Percentiles rank a stretch among this genome's conserved stretches.
phyloP scores from a whole-genome alignment of 30 jellyfish, hydroid and myxozoan genomes.

The Hydractinia symbiolongicarpus region DNA sequence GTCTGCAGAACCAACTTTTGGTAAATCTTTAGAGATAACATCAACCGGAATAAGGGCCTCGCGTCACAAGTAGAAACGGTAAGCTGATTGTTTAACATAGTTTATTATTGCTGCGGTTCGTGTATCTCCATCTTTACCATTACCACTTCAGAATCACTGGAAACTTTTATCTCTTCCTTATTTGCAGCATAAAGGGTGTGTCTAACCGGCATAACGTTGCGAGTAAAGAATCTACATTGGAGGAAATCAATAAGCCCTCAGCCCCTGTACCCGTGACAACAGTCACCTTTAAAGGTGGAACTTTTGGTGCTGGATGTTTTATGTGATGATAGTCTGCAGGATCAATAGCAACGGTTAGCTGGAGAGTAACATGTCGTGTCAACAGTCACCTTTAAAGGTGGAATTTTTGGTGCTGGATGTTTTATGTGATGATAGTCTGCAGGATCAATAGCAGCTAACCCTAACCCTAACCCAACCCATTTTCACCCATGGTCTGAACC shows the following conservation, averaged over 20 bases:
- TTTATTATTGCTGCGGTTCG: slow-evolving; percentile 25
- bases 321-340: background rate
- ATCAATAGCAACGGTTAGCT: background rate
- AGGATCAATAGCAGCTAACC: slow-evolving; percentile 1
- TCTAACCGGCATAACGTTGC: background rate
- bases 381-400: slow-evolving; percentile 5
- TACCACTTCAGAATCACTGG: slow-evolving; percentile 13
- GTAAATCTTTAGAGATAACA: slow-evolving; percentile 8
- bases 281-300: slow-evolving; percentile 8
- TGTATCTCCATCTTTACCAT: background rate
- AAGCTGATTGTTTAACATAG: slow-evolving; percentile 2
- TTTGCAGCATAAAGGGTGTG: slow-evolving; percentile 14
- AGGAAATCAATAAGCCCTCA: background rate
- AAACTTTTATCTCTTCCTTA: background rate
- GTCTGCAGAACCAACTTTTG: slow-evolving; percentile 20
- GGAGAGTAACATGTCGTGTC: background rate
- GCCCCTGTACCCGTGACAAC: slow-evolving; percentile 12
- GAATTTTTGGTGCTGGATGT: background rate
- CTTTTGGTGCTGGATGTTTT: background rate
- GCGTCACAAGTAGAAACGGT: slow-evolving; percentile 13
- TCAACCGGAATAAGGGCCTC: slow-evolving; percentile 29
- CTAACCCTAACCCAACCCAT: background rate
- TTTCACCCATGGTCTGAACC: slow-evolving; percentile 1
- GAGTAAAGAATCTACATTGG: background rate
- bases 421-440: background rate